Evolutionary conservation across 2,888 invertebrate species (phyloP).

Genomic region (Sinotaia quadrata): DNA sequence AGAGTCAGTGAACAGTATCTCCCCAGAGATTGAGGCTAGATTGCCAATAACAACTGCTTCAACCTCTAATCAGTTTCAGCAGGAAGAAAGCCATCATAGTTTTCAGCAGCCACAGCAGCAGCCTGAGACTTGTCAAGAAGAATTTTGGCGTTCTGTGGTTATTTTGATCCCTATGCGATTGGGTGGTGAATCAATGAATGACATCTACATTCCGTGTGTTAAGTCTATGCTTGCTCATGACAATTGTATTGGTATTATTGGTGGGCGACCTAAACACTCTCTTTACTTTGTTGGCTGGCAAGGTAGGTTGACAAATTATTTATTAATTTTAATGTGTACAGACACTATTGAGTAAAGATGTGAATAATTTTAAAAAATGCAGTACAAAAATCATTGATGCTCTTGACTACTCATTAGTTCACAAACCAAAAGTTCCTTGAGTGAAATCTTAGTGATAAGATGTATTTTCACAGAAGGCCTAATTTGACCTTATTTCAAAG

Average conservation of each 20-base stretch:
- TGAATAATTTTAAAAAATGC: too few species aligned
- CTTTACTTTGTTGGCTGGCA: constrained; percentile 94
- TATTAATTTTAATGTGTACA: too few species aligned
- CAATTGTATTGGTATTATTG: constrained; percentile 91
- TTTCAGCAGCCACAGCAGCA: background rate
- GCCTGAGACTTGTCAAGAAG: constrained; percentile 24
- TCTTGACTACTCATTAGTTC: too few species aligned
- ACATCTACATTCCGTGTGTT: constrained; percentile 86
- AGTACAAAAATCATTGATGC: too few species aligned
- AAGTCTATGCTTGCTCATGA: constrained; percentile 85
- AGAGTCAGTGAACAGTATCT: constrained; percentile 28
- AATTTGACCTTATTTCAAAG: too few species aligned
- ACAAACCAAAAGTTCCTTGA: too few species aligned
- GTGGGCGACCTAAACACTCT: constrained; percentile 93
- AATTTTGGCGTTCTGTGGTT: constrained; percentile 75
- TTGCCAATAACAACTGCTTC: background rate
- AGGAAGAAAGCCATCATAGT: background rate
- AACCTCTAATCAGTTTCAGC: background rate
- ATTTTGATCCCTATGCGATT: constrained; percentile 88
- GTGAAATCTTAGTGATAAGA: too few species aligned
- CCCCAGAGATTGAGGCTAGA: constrained; percentile 23
- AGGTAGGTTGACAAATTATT: constrained; percentile 76
- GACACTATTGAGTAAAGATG: too few species aligned
- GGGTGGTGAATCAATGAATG: constrained; percentile 89
- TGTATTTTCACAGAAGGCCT: too few species aligned